Evolutionary conservation across 1,140 invertebrate genomes (phyloP).

Genomic region (Choristoneura fumiferana): DNA sequence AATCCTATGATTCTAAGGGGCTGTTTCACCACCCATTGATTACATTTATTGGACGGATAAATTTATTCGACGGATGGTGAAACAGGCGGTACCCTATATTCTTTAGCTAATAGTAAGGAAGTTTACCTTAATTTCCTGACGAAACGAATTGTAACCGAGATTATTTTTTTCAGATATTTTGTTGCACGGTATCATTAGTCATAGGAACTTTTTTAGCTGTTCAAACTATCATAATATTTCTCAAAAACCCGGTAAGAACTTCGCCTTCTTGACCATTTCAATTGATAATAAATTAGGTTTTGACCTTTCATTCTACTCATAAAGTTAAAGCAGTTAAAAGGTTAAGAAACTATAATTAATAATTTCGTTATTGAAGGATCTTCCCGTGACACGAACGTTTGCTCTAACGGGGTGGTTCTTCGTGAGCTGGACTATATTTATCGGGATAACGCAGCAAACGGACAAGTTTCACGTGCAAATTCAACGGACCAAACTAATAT

Average conservation of each 20-base stretch:
- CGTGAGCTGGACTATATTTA: conserved; percentile 33
- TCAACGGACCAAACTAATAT: conserved; percentile 48
- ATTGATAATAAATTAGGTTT: no score
- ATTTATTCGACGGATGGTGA: no score
- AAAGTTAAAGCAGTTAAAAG: no score
- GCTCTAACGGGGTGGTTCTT: conserved; percentile 31
- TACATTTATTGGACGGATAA: no score
- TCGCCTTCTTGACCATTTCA: no score
- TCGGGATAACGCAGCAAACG: conserved; percentile 22
- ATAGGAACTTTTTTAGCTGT: conserved; percentile 32
- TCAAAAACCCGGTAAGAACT: conserved; percentile 25
- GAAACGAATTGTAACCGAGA: neutral
- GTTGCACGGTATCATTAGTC: conserved; percentile 22
- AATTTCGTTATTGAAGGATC: conserved; percentile 23
- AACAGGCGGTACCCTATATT: no score
- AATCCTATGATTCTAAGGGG: no score
- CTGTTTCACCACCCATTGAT: no score
- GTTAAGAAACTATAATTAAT: no score
- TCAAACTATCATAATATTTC: conserved; percentile 31
- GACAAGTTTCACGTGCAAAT: conserved; percentile 46
- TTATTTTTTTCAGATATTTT: conserved; percentile 31
- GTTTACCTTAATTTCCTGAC: no score
- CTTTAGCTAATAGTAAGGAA: no score
- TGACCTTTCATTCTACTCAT: no score
- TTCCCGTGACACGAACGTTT: conserved; percentile 26